Base-by-base conservation (phyloP, 2,113 vertebrate species). In the Mesembrinibis cayennensis region DNA sequence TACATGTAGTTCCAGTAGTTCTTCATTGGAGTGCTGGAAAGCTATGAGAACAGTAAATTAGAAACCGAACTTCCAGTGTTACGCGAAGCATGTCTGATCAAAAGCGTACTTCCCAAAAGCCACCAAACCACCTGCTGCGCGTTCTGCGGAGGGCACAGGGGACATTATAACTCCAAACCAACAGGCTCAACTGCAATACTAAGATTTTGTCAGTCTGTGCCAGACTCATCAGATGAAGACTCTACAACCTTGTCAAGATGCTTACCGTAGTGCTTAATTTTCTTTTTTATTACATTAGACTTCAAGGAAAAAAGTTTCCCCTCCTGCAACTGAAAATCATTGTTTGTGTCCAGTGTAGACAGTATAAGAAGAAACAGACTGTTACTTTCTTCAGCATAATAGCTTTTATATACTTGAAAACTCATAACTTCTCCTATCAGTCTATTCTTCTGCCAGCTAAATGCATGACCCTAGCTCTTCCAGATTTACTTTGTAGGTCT, bases 41-140 rank as follows among this genome's bases (percentile, higher is more conserved):
- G 22, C 42, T 36, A 5, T 1, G 2, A 32, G n/a, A 79, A 58
- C 16, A 30, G 16, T 25, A 45, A 66, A 12, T 30, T 9, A 38
- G 32, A 49, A 16, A 36, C 21, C 8, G 52, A n/a, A 38, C 3
- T 56, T 61, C 12, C 52, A 67, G 11, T 6, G 10, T 25, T 32
- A 44, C 2, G 4, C 42, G 36, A 58, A 47, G 29, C 5, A 1
- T 40, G 16, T 36, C 36, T 72, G 42, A 87, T 15, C 25, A 55
- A 58, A 67, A 77, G 1, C 0, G 0, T 12, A 16, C 42, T 2
- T 63, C 27, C 73, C 32, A 38, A 18, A 44, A 73, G n/a, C 21
- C n/a, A 56, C 17, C 49, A 72, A 58, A 22, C 10, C 29, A 22
- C 34, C 36, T 30, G 16, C 29, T 0, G 0, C 18, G 23, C 62